Evolutionary conservation across 2,113 vertebrate species (phyloP).

Genomic region (Edolisoma coerulescens): DNA sequence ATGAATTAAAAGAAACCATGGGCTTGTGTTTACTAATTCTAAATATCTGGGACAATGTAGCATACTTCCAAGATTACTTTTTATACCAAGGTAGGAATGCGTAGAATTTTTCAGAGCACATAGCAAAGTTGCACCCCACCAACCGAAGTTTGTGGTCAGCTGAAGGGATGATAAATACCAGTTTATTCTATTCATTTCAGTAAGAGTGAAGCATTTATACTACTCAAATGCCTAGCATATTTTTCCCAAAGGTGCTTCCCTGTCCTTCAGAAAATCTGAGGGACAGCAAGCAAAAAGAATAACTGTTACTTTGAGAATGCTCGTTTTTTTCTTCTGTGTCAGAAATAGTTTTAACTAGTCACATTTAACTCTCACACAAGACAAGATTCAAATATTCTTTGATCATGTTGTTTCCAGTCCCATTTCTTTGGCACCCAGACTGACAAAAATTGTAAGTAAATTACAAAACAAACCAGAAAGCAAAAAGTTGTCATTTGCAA

Average conservation of each 20-base stretch:
- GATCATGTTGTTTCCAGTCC: not conserved
- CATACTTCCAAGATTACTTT: not conserved
- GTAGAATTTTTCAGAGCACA: not conserved
- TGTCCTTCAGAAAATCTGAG: not conserved
- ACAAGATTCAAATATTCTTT: not conserved
- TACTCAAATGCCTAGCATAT: not conserved
- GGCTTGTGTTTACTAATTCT: not conserved
- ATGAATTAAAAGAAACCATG: not conserved
- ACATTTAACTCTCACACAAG: not conserved
- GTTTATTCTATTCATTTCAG: not conserved
- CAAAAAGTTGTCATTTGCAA: not conserved
- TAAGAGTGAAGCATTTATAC: not conserved
- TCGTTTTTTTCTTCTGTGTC: not conserved
- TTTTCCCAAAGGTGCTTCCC: not conserved
- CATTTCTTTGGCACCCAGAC: not conserved
- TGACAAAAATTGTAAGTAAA: not conserved
- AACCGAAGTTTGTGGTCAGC: not conserved
- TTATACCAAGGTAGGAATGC: not conserved
- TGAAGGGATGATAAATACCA: not conserved
- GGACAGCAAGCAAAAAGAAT: not conserved
- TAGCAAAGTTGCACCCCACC: not conserved
- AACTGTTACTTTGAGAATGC: not conserved
- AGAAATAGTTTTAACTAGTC: not conserved
- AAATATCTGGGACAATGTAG: not conserved
- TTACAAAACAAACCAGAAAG: not conserved